Percentiles rank a stretch among this genome's conserved stretches.
Conservation (phyloP, 2,113 vertebrate species). For the Dendropsophus ebraccatus region DNA sequence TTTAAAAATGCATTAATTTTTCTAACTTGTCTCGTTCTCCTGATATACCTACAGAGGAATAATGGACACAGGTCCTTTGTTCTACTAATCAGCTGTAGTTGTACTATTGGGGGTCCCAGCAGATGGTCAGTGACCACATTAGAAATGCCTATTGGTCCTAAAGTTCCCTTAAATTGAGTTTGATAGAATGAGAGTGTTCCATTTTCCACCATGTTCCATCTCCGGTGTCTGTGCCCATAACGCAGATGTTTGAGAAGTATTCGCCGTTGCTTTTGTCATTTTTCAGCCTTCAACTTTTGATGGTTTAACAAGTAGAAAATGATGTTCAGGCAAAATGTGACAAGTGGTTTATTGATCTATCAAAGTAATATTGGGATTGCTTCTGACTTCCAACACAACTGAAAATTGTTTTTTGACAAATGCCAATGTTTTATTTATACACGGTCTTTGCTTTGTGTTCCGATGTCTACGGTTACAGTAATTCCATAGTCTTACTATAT, state of each 20-base stretch:
- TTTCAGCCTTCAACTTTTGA: neutral
- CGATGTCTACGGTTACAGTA: neutral
- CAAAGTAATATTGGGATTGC: slow-evolving; percentile 11
- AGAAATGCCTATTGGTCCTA: neutral
- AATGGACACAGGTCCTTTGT: too few relatives aligned
- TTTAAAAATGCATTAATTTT: too few relatives aligned
- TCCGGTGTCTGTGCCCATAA: neutral
- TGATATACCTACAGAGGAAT: too few relatives aligned
- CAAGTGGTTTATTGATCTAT: neutral
- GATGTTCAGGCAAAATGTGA: neutral
- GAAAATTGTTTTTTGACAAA: slow-evolving; percentile 16
- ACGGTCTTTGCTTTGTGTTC: neutral
- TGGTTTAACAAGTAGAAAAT: slow-evolving; percentile 5
- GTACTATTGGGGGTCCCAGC: neutral
- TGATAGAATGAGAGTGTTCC: neutral
- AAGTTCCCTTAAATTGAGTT: neutral
- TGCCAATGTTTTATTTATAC: neutral
- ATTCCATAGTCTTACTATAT: neutral
- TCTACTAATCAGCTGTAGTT: too few relatives aligned
- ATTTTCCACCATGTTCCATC: neutral
- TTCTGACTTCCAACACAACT: neutral
- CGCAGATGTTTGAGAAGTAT: neutral
- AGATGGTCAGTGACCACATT: neutral
- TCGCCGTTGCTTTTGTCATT: neutral
- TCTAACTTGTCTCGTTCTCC: too few relatives aligned